Conservation (phyloP, 2,797 vertebrate genomes). For the Lophotriccus pileatus region DNA sequence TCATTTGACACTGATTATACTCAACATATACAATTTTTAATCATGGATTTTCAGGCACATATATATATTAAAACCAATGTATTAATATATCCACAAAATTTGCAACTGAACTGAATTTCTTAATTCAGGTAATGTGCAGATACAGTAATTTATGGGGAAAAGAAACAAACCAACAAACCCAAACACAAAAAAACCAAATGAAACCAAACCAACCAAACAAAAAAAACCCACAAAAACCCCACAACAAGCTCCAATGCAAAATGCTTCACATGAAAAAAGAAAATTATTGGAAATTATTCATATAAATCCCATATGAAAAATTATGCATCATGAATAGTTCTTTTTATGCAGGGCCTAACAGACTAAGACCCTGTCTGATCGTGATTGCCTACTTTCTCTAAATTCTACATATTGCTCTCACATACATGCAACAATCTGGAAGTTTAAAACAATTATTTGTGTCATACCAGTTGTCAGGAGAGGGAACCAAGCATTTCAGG, state of each 20-base stretch:
- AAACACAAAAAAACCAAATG: no score
- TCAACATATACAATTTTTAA: background rate
- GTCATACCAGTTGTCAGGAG: background rate
- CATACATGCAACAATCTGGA: background rate
- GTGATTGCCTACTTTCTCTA: background rate
- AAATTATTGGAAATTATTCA: background rate
- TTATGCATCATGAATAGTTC: background rate
- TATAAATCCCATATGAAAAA: background rate
- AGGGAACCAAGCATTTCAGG: background rate
- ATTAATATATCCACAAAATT: background rate
- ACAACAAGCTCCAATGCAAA: background rate
- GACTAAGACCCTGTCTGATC: background rate
- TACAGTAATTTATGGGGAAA: no score
- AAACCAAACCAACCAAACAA: no score
- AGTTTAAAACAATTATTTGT: background rate
- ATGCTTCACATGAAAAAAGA: background rate
- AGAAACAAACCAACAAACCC: no score
- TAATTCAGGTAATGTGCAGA: no score
- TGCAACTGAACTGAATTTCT: background rate
- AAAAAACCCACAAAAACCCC: no score
- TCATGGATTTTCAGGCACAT: background rate
- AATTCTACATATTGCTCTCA: background rate
- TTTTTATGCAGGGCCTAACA: background rate
- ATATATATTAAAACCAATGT: background rate
- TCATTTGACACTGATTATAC: background rate